A percentile compares a stretch with the other conserved stretches of the same genome.
Evolutionary conservation across 1,140 invertebrate species (phyloP).

Genomic region (Neocloeon triangulifer): DNA sequence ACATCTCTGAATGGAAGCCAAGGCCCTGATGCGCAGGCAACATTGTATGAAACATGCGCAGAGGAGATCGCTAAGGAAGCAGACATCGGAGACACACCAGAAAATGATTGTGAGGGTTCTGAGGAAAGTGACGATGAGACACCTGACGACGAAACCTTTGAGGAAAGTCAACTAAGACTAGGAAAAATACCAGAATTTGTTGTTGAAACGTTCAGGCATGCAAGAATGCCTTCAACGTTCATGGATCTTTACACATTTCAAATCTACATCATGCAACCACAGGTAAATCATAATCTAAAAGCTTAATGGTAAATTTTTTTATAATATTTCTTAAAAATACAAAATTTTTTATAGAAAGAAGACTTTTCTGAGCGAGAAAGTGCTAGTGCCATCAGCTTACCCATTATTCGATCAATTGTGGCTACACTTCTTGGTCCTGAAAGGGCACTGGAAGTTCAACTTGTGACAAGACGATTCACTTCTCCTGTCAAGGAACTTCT

Average conservation of each 20-base stretch:
- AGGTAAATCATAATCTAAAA: too few relatives aligned
- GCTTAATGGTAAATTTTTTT: too few relatives aligned
- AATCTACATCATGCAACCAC: conserved; percentile 38
- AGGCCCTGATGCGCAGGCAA: conserved; percentile 30
- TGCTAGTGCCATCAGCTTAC: conserved; percentile 30
- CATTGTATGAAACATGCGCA: conserved; percentile 15
- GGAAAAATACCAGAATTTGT: conserved; percentile 38
- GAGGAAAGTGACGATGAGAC: conserved; percentile 9
- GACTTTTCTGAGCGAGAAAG: conserved; percentile 29
- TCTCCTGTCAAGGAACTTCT: conserved; percentile 10
- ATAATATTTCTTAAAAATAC: too few relatives aligned
- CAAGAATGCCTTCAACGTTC: conserved; percentile 30
- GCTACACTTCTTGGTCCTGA: conserved; percentile 27
- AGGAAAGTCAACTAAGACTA: conserved; percentile 8
- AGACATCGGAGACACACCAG: conserved; percentile 8
- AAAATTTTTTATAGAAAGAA: too few relatives aligned
- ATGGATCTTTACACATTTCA: conserved; percentile 39
- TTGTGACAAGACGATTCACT: conserved; percentile 13
- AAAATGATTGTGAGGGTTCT: conserved; percentile 1
- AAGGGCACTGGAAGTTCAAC: conserved; percentile 13
- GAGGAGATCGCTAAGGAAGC: conserved; percentile 8
- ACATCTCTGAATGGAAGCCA: conserved; percentile 25
- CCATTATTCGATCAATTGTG: conserved; percentile 39
- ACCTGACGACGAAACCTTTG: too few relatives aligned
- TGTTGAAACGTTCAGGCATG: conserved; percentile 29